Evolutionary conservation across 2,888 invertebrate genomes (phyloP).

Genomic region (Aproaerema taeniolella): DNA sequence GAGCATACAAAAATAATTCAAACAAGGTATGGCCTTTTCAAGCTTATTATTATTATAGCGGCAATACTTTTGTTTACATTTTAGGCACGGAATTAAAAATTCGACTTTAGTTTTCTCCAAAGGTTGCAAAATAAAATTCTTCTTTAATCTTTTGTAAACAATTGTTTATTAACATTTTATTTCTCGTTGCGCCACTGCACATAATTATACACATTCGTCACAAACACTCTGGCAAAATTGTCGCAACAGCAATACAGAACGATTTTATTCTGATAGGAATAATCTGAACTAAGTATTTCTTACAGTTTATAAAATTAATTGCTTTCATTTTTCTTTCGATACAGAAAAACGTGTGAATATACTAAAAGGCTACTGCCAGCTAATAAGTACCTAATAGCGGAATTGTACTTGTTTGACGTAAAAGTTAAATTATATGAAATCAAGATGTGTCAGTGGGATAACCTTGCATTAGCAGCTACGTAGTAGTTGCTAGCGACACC

Average conservation of each 20-base stretch:
- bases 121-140: constrained; percentile 59
- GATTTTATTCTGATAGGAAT: constrained; percentile 61
- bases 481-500: too few species aligned
- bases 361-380: constrained; percentile 47
- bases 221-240: constrained; percentile 59
- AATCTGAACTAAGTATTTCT: constrained; percentile 64
- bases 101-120: too few species aligned
- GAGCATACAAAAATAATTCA: too few species aligned
- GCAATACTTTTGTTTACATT: too few species aligned
- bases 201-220: constrained; percentile 62
- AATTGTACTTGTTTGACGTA: too few species aligned
- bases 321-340: constrained; percentile 76
- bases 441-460: too few species aligned
- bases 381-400: constrained; percentile 14
- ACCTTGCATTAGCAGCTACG: too few species aligned
- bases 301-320: constrained; percentile 43
- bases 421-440: too few species aligned
- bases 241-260: constrained; percentile 59
- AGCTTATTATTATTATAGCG: too few species aligned
- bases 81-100: too few species aligned
- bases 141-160: constrained; percentile 75
- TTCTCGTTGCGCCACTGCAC: constrained; percentile 67
- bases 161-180: constrained; percentile 79
- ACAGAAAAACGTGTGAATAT: constrained; percentile 62
- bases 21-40: too few species aligned